phyloP scores from a whole-genome alignment of 1,140 invertebrate genomes.

The Lordiphosa clarofinis region DNA sequence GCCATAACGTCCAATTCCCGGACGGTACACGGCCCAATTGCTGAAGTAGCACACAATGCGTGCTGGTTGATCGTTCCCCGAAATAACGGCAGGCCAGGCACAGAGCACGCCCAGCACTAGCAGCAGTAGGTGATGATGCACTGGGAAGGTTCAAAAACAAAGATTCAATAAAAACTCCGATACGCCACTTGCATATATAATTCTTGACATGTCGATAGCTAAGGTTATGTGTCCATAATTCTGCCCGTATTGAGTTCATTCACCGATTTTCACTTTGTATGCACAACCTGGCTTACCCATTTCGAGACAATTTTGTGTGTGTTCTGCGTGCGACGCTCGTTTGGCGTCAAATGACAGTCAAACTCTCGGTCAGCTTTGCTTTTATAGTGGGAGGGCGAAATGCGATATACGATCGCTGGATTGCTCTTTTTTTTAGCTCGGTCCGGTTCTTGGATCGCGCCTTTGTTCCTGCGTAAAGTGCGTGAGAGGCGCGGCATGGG shows the following conservation, averaged over 20 bases:
- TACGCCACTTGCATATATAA: conserved; percentile 54
- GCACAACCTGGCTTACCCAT: conserved; percentile 66
- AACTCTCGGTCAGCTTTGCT: conserved; percentile 40
- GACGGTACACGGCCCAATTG: conserved; percentile 94
- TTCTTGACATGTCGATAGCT: conserved; percentile 26
- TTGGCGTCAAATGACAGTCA: conserved; percentile 71
- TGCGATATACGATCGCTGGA: conserved; percentile 8
- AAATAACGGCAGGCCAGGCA: conserved; percentile 7
- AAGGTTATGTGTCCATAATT: conserved; percentile 70
- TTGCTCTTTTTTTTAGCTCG: conserved; percentile 30
- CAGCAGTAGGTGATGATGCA: conserved; percentile 28
- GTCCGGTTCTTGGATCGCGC: conserved; percentile 68
- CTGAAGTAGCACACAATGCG: conserved; percentile 93
- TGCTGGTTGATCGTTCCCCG: conserved; percentile 66
- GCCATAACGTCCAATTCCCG: conserved; percentile 88
- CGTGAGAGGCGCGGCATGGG: conserved; percentile 49
- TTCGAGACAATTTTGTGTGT: conserved; percentile 31
- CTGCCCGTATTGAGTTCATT: conserved; percentile 55
- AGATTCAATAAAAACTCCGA: conserved; percentile 8
- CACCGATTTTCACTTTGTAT: conserved; percentile 63
- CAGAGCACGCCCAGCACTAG: conserved; percentile 37
- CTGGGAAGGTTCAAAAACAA: conserved; percentile 26
- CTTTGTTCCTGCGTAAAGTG: conserved; percentile 74
- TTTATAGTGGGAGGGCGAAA: conserved; percentile 57
- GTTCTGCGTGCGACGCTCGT: conserved; percentile 48